Evolutionary conservation across 2,113 vertebrate genomes (phyloP).

Genomic region (Brachionichthys hirsutus): DNA sequence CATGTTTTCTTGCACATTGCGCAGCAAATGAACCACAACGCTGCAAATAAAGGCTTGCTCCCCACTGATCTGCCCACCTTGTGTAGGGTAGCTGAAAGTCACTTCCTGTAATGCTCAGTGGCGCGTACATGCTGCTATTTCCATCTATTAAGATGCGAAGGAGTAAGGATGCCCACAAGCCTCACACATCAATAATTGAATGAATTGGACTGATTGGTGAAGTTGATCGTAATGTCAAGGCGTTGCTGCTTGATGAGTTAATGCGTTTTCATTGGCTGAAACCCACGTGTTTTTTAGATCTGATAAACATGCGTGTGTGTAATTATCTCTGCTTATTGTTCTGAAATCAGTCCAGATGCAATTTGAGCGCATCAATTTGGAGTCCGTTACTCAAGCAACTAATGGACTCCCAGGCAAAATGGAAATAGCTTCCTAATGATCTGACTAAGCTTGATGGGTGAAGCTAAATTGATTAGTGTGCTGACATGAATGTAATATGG

Average conservation of each 20-base stretch:
- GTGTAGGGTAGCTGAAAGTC: constrained; percentile 77
- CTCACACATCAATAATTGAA: constrained; percentile 56
- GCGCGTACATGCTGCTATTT: constrained; percentile 63
- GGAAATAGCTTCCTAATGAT: constrained; percentile 80
- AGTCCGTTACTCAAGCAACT: constrained; percentile 73
- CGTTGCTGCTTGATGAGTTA: constrained; percentile 38
- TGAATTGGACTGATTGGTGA: constrained; percentile 40
- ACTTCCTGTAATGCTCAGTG: constrained; percentile 68
- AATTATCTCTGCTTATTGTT: constrained; percentile 67
- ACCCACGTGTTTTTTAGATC: constrained; percentile 60
- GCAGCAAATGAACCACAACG: constrained; percentile 76
- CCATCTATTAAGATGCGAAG: constrained; percentile 70
- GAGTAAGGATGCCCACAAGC: constrained; percentile 48
- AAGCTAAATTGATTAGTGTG: constrained; percentile 76
- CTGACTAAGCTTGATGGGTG: constrained; percentile 74
- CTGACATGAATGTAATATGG: constrained; percentile 75
- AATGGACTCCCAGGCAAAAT: constrained; percentile 77
- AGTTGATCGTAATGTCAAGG: constrained; percentile 54
- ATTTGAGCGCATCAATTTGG: constrained; percentile 75
- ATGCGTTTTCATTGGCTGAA: constrained; percentile 36
- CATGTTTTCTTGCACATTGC: constrained; percentile 72
- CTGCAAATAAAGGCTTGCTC: constrained; percentile 71
- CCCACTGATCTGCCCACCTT: constrained; percentile 76
- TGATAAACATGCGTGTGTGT: constrained; percentile 67
- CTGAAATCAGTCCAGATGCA: constrained; percentile 72